phyloP scores from a whole-genome alignment of 2,113 vertebrate species.

The Ifrita kowaldi region DNA sequence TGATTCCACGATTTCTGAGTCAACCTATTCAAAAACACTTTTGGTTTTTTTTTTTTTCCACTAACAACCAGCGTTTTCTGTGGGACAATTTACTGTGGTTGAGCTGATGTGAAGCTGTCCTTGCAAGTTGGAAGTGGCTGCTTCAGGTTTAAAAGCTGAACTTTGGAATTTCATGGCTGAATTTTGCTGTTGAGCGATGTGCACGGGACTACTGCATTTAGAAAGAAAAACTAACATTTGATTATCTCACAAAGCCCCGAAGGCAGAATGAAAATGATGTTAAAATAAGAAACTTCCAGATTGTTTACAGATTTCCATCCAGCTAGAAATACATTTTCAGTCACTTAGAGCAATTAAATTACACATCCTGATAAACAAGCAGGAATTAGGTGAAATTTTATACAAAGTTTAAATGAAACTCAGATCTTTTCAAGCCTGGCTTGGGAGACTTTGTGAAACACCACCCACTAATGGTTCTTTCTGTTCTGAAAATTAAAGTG shows the following conservation, averaged over 20 bases:
- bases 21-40: background rate
- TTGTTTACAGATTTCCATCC: slow-evolving; percentile 12
- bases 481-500: background rate
- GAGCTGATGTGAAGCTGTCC: background rate
- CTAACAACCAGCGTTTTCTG: background rate
- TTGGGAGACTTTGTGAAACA: background rate
- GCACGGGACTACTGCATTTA: background rate
- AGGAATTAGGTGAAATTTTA: slow-evolving; percentile 26
- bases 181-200: background rate
- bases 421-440: background rate
- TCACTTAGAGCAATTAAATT: slow-evolving; percentile 26
- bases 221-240: background rate
- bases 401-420: background rate
- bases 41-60: background rate
- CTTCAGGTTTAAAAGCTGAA: background rate
- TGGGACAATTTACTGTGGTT: background rate
- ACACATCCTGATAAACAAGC: slow-evolving; percentile 26
- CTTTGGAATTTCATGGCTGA: background rate
- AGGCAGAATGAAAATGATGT: background rate
- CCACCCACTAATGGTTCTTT: background rate
- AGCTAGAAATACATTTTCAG: slow-evolving; percentile 28
- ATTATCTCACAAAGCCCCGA: background rate
- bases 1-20: background rate
- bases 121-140: background rate
- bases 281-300: slow-evolving; percentile 7